Evolutionary conservation across 2,113 vertebrate genomes (phyloP), one percentile per base, ranked within the genome.

Genomic region (Paramisgurnus dabryanus): DNA sequence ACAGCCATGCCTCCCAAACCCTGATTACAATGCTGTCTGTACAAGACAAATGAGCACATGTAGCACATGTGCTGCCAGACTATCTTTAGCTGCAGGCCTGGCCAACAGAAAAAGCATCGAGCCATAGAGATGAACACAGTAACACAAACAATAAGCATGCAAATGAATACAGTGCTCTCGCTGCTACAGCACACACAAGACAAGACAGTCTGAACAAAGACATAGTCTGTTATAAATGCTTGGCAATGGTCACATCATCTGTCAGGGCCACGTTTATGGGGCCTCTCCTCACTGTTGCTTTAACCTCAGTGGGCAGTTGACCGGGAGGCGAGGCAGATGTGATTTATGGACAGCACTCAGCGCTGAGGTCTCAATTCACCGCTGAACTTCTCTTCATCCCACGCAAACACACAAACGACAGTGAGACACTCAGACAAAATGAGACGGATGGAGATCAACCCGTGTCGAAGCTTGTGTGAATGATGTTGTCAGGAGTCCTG

Each of bases 271-370:
- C 82, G 72, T 90, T 89, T 87, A 85, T 79, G 53, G 82, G 65
- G 79, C 67, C 87, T 86, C 85, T 86, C 87, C 88, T 84, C 87
- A 85, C 85, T 92, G 91, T 92, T 93, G 89, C 90, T 92, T 93
- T 93, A 93, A 92, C 91, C 92, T 88, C 73, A 68, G 87, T 83
- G 89, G 90, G 91, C 89, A 91, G 87, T 86, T 88, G 85, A 86
- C 87, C 75, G 84, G 41, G 68, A 85, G 84, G 88, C 89, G 87
- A 89, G 87, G 87, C 85, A 87, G 87, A 87, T 90, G 86, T 92
- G 90, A 92, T 92, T 90, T 90, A 92, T 90, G 72, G 75, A 8
- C 12, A 12, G 57, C 80, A 76, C 79, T 78, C 77, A 77, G 61
- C 80, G 58, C 18, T 39, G n/a, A 49, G 67, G 53, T 22, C 13